These are phyloP conservation scores for Lepidochitona cinerea DNA, from an alignment of 2,888 invertebrate genomes.

Conservation along the genomic window DNA sequence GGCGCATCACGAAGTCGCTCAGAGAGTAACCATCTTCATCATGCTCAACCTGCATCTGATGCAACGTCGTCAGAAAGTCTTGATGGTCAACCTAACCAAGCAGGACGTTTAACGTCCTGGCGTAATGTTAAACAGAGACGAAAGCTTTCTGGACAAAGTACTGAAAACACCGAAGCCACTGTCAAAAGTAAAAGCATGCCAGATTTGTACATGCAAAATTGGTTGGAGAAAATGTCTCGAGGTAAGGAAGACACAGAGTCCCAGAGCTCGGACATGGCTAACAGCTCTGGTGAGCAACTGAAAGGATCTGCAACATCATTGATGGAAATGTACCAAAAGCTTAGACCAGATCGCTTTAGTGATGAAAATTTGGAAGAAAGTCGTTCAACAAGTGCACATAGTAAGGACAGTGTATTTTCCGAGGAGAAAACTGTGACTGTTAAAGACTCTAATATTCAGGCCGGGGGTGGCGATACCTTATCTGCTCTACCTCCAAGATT, in stretches of 20 bases:
- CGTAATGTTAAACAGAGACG: neutral
- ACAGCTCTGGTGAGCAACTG: constrained; percentile 53
- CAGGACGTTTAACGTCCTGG: neutral
- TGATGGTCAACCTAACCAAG: neutral
- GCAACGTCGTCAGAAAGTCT: neutral
- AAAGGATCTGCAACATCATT: constrained; percentile 49
- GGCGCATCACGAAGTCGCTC: neutral
- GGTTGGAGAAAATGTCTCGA: neutral
- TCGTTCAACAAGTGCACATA: neutral
- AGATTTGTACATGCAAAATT: constrained; percentile 38
- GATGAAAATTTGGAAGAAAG: neutral
- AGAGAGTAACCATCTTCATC: neutral
- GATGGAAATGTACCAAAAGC: constrained; percentile 58
- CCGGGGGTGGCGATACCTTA: neutral
- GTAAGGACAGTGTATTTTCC: neutral
- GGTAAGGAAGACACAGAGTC: neutral
- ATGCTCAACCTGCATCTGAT: neutral
- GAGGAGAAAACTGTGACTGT: neutral
- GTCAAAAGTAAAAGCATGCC: constrained; percentile 52
- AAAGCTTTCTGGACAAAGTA: constrained; percentile 17
- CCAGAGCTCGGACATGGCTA: constrained; percentile 31
- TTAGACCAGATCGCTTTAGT: constrained; percentile 30
- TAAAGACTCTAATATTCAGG: neutral
- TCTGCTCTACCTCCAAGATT: neutral
- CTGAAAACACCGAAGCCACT: constrained; percentile 24